Conservation (phyloP, 2,888 invertebrate species). For the Cryptus viduatorius region DNA sequence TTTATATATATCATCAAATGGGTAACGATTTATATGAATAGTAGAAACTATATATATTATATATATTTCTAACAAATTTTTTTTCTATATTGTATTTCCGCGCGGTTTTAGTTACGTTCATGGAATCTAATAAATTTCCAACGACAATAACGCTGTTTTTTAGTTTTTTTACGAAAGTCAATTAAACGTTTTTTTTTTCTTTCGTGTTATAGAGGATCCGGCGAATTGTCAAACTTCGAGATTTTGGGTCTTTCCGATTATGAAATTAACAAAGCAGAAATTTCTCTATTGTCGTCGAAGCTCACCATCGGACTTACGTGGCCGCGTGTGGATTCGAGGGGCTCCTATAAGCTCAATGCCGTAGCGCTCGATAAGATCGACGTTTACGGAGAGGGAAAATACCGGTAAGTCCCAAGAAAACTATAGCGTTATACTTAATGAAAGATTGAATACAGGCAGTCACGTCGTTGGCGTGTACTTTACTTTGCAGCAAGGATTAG, state of each 20-base stretch:
- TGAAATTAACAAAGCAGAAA: constrained; percentile 54
- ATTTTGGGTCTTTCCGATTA: constrained; percentile 68
- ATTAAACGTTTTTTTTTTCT: constrained; percentile 10
- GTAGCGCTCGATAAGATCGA: not conserved
- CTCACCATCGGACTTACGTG: constrained; percentile 65
- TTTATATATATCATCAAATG: too few relatives aligned
- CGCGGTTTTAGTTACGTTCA: too few relatives aligned
- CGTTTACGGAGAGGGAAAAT: constrained; percentile 67
- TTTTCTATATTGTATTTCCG: too few relatives aligned
- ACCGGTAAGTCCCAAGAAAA: constrained; percentile 67
- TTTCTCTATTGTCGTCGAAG: constrained; percentile 26
- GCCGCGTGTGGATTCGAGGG: constrained; percentile 49
- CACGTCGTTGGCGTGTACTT: not conserved
- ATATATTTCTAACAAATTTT: too few relatives aligned
- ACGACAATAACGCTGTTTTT: too few relatives aligned
- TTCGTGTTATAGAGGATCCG: constrained; percentile 32
- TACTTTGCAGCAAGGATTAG: not conserved
- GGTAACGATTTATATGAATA: too few relatives aligned
- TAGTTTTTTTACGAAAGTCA: not conserved
- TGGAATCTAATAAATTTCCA: too few relatives aligned
- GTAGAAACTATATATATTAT: too few relatives aligned
- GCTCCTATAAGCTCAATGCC: constrained; percentile 62
- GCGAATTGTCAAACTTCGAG: constrained; percentile 50
- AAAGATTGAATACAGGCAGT: not conserved
- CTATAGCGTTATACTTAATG: not conserved